Base-by-base conservation (phyloP, 1,140 invertebrate species). In the Melanaphis sacchari region DNA sequence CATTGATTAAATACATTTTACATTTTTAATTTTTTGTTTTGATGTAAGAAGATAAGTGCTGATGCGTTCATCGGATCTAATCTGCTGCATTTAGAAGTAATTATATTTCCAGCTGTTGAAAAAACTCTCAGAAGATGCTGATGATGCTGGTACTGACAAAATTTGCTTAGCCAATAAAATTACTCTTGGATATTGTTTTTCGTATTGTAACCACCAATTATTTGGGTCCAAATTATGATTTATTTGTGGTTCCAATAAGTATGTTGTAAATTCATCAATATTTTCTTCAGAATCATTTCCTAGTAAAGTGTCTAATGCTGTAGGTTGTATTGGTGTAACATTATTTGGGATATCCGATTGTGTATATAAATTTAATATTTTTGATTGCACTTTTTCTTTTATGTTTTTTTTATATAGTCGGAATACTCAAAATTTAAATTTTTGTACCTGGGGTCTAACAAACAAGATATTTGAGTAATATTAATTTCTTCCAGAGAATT, bases 391-490 rank as follows among this genome's bases (percentile, higher is more conserved):
- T 52, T 89, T 89, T 49, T 89, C 46, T 89, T 89, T n/a, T 49
- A 49, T 89, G 1, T 89, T 49, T 89, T 89, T 89, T 89, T n/a
- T 38, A 89, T 89, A 52, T 22, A 22, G 36, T 49, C 46, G 3
- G 43, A 49, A 41, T 43, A 85, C 38, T 52, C 87, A 52, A 89
- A 89, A 52, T 89, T 89, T 52, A 52, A 89, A 89, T 89, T 38
- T 36, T 46, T 89, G 22, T 52, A 89, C 41, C 87, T 46, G 24
- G 87, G 43, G n/a, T 88, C 43, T 49, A 88, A 88, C n/a, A 88
- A 46, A 88, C 87, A 49, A 88, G 87, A 46, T 52, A 88, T 88
- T 88, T 88, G 87, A 46, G 87, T 46, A 88, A 88, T 88, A 52
- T 46, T 88, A 36, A 88, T 21, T 88, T 46, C 26, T 46, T 49